Evolutionary conservation across 2,888 invertebrate species (phyloP).

Genomic region (Morpho deidamia): DNA sequence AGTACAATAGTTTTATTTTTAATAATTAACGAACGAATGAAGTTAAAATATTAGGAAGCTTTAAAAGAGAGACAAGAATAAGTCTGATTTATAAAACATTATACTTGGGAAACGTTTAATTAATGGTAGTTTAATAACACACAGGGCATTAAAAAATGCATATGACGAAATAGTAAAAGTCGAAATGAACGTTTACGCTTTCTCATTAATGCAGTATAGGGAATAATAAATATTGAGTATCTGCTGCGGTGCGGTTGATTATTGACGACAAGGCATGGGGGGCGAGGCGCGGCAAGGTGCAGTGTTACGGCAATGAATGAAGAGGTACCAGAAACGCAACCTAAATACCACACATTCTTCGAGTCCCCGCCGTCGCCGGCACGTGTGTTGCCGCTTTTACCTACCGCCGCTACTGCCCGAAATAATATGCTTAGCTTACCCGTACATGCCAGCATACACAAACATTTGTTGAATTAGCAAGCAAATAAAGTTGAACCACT

Average conservation of each 20-base stretch:
- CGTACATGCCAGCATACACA: conserved; percentile 17
- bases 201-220: conserved; percentile 48
- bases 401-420: conserved; percentile 53
- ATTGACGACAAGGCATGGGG: conserved; percentile 24
- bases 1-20: too few species aligned
- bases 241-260: conserved; percentile 21
- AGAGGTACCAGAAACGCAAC: conserved; percentile 74
- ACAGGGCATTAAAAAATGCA: conserved; percentile 19
- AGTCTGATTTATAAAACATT: too few species aligned
- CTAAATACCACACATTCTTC: conserved; percentile 75
- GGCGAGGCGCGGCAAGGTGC: conserved; percentile 47
- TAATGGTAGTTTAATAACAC: conserved; percentile 3
- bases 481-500: conserved; percentile 9
- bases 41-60: too few species aligned
- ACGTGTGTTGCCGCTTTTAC: conserved; percentile 64
- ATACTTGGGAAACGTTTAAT: not conserved
- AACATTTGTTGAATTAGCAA: conserved; percentile 20
- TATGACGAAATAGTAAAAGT: conserved; percentile 33
- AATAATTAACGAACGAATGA: too few species aligned
- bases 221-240: conserved; percentile 51
- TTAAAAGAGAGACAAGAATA: too few species aligned
- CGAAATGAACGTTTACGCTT: conserved; percentile 44
- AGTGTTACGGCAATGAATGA: conserved; percentile 73
- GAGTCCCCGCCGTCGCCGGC: conserved; percentile 55
- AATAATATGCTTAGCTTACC: conserved; percentile 28